Percentiles rank a stretch among this genome's conserved stretches.
phyloP scores from a whole-genome alignment of 2,113 vertebrate species.

The Ctenomys sociabilis region DNA sequence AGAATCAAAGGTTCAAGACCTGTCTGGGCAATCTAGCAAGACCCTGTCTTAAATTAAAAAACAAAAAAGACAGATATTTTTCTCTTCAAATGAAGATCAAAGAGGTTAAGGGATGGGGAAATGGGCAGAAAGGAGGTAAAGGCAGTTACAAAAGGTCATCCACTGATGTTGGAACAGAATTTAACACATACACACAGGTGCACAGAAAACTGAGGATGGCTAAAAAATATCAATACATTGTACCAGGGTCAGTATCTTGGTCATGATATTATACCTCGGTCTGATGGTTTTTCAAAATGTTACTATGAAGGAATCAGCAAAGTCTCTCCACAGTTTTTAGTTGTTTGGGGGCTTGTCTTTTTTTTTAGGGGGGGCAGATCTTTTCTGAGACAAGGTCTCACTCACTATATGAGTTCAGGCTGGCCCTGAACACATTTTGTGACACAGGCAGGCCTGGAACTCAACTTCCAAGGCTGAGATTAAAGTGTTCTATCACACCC shows the following conservation, averaged over 20 bases:
- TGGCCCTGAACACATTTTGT: neutral
- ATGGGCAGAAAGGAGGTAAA: neutral
- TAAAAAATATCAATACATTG: neutral
- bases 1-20: neutral
- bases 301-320: conserved; percentile 5
- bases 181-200: neutral
- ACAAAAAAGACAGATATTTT: neutral
- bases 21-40: too few species aligned
- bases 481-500: neutral
- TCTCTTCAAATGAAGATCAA: neutral
- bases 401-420: neutral
- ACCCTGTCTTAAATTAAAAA: neutral
- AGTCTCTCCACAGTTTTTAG: neutral
- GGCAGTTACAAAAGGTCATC: neutral
- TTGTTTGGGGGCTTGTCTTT: too few species aligned
- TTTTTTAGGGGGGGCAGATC: too few species aligned
- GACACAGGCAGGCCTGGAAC: neutral
- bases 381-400: too few species aligned
- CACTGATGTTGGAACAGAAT: neutral
- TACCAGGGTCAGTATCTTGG: conserved; percentile 11
- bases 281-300: conserved; percentile 29
- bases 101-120: neutral
- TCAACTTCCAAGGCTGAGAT: neutral
- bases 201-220: conserved; percentile 8
- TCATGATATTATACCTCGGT: neutral